Evolutionary conservation across 1,140 invertebrate genomes (phyloP), one percentile per base, ranked within the genome.

Genomic region (Telenomus remus): DNA sequence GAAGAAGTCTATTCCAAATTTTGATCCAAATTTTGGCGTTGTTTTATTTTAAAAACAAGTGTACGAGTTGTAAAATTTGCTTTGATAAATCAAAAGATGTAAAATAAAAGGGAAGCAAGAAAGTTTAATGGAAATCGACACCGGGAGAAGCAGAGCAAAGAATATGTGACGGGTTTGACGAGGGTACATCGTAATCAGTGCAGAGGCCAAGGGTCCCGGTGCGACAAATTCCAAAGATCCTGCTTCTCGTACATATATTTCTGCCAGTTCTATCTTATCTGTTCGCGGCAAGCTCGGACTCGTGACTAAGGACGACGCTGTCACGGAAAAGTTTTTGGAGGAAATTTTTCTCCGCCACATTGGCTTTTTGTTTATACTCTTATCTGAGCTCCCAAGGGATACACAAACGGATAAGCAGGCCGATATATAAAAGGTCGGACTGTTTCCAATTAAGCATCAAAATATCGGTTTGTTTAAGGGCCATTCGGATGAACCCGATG

Each of bases 131-230:
- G 56, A 66, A 71, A 68, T 76, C 61, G 66, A 49, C 47, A 34
- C 16, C n/a, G 13, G 33, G 12, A 44, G 46, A 54, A 44, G 37
- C 33, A 50, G 33, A 13, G 47, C 27, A 39, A 19, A 50, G 68
- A 65, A 64, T 54, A 54, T 59, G 61, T 72, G 68, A 77, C 59
- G 65, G 69, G 9, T 73, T 55, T 78, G 76, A 73, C 76, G 69
- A 78, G 76, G 76, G 69, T 72, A 72, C 54, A 49, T 77, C 64
- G 75, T 77, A 77, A 77, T 77, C 75, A 78, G 75, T 68, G 56
- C 55, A 44, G 63, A 72, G 69, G 27, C 69, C 64, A 73, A 78
- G 65, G 60, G 64, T 72, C 72, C 64, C 64, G 63, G 59, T 49
- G 74, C 63, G 75, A 63, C 75, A 69, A 72, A 77, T 77, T 77